These are phyloP conservation scores for Chaetops frenatus DNA, from an alignment of 2,113 vertebrate species.

Conservation along the genomic window DNA sequence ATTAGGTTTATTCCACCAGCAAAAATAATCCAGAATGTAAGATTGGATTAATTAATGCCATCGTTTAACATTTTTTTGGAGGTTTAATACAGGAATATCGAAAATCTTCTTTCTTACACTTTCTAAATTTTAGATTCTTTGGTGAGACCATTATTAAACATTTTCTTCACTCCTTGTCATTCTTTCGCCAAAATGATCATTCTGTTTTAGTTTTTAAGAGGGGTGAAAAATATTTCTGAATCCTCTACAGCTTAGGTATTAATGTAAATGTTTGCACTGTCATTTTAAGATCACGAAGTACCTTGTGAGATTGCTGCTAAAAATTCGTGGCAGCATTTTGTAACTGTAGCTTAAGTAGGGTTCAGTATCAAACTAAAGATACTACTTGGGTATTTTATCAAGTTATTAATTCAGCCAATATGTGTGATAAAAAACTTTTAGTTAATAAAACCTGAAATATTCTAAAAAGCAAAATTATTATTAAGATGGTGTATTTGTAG, in stretches of 20 bases:
- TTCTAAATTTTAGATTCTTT: slow-evolving; percentile 11
- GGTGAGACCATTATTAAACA: background rate
- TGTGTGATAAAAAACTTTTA: background rate
- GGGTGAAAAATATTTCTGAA: background rate
- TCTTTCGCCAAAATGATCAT: background rate
- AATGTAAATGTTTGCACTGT: background rate
- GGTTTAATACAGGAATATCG: background rate
- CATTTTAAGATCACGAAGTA: background rate
- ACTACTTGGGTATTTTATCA: background rate
- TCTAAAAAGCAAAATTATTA: background rate
- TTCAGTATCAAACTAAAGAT: background rate
- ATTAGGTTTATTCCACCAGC: slow-evolving; percentile 70
- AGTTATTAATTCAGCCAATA: background rate
- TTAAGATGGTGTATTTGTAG: background rate
- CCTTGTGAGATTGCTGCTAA: background rate
- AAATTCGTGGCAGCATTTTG: background rate
- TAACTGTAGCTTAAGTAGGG: background rate
- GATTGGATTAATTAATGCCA: slow-evolving; percentile 51
- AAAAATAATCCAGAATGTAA: slow-evolving; percentile 55
- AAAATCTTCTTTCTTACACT: background rate
- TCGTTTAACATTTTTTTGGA: slow-evolving; percentile 9
- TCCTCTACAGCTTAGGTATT: background rate
- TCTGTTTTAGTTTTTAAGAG: background rate
- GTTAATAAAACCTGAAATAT: background rate
- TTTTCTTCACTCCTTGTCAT: background rate